Percentiles rank a stretch among this genome's conserved stretches.
phyloP scores from a whole-genome alignment of 2,797 vertebrate genomes.

The Spizella passerina region DNA sequence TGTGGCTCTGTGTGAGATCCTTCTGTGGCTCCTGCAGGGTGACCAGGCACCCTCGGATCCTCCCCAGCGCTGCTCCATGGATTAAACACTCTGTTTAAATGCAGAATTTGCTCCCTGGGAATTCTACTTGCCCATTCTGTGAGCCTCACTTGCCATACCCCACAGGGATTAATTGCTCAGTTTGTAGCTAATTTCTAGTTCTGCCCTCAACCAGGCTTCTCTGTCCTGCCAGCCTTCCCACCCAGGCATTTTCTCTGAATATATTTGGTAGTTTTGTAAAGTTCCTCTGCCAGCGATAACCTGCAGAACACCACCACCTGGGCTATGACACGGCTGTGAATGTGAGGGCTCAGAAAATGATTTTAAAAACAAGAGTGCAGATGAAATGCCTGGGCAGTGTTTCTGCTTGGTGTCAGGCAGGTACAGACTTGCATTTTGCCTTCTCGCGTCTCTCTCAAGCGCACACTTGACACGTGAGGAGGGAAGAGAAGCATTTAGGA shows the following conservation, averaged over 20 bases:
- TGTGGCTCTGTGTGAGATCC: not conserved
- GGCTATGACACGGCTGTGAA: no score
- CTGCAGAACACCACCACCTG: not conserved
- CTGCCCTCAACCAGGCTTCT: not conserved
- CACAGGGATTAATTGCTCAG: not conserved
- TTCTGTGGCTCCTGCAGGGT: not conserved
- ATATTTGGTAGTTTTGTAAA: not conserved
- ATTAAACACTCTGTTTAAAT: not conserved
- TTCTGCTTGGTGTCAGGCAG: not conserved
- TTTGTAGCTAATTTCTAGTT: not conserved
- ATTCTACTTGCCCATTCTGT: not conserved
- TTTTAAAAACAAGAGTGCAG: not conserved
- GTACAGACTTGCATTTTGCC: not conserved
- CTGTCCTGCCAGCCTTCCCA: not conserved
- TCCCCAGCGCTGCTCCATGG: not conserved
- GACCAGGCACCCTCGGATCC: not conserved
- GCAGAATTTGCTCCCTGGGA: not conserved
- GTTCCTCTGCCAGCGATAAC: not conserved
- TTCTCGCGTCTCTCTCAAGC: not conserved
- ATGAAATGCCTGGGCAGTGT: not conserved
- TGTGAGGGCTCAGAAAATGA: not conserved
- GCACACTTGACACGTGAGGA: not conserved
- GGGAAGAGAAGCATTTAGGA: not conserved
- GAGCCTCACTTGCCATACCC: not conserved
- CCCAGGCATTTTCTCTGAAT: not conserved